These are phyloP conservation scores for Malthinus seriepunctatus DNA, from an alignment of 2,888 invertebrate genomes.

Conservation along the genomic window DNA sequence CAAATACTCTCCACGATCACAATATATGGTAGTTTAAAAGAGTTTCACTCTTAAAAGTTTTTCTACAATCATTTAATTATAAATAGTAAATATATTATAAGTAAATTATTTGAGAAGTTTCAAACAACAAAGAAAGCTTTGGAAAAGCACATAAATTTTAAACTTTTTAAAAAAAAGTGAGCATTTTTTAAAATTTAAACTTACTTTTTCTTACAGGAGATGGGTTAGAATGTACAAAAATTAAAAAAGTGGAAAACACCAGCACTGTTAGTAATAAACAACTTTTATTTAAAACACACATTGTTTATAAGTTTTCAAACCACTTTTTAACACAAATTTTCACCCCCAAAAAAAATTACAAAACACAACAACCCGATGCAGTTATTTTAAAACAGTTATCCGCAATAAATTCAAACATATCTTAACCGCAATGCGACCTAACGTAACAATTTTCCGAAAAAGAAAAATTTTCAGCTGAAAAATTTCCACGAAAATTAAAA, in stretches of 20 bases:
- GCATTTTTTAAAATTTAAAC: conserved; percentile 9
- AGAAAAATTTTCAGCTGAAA: background rate
- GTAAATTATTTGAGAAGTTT: too few relatives aligned
- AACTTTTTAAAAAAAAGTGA: too few relatives aligned
- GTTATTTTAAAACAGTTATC: background rate
- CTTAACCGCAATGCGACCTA: background rate
- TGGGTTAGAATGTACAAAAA: conserved; percentile 29
- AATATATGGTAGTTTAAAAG: too few relatives aligned
- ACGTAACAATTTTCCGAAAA: background rate
- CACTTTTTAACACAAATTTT: background rate
- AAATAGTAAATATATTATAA: too few relatives aligned
- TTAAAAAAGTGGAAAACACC: background rate
- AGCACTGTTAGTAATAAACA: conserved; percentile 3
- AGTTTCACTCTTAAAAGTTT: too few relatives aligned
- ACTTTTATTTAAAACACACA: background rate
- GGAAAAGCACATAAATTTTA: too few relatives aligned
- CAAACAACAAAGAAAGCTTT: too few relatives aligned
- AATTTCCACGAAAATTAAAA: background rate
- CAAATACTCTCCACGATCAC: too few relatives aligned
- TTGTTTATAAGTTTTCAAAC: background rate
- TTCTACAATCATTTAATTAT: too few relatives aligned
- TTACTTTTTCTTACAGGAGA: conserved; percentile 40
- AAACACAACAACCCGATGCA: background rate
- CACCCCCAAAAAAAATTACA: background rate
- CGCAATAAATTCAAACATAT: background rate